Percentiles rank a stretch among this genome's conserved stretches.
Evolutionary conservation across 2,797 vertebrate species (phyloP).

Genomic region (Sebastes minor): DNA sequence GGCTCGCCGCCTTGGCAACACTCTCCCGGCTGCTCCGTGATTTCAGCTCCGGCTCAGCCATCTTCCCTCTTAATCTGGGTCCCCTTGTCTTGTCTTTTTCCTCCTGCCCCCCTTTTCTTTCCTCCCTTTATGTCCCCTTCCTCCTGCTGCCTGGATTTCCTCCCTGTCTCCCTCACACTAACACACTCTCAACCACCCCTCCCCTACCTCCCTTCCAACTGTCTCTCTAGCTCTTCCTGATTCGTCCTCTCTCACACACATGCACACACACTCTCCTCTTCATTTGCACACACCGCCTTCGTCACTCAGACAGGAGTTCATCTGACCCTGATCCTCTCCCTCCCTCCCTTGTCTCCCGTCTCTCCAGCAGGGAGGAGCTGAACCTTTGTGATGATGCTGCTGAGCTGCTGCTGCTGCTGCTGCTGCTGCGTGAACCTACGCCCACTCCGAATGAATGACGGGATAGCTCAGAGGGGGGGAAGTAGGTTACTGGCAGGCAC

Average conservation of each 20-base stretch:
- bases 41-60: slow-evolving; percentile 83
- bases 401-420: slow-evolving; percentile 46
- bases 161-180: slow-evolving; percentile 14
- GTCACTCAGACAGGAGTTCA: slow-evolving; percentile 57
- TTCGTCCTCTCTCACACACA: slow-evolving; percentile 41
- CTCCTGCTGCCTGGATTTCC: slow-evolving; percentile 43
- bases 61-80: slow-evolving; percentile 61
- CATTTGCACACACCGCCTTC: slow-evolving; percentile 46
- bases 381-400: slow-evolving; percentile 65
- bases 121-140: slow-evolving; percentile 48
- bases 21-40: slow-evolving; percentile 78
- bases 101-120: slow-evolving; percentile 32
- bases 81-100: slow-evolving; percentile 44
- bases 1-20: slow-evolving; percentile 71
- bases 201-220: neutral
- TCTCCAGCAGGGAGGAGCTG: slow-evolving; percentile 64
- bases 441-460: slow-evolving; percentile 57
- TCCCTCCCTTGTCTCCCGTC: slow-evolving; percentile 15
- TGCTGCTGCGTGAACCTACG: slow-evolving; percentile 50
- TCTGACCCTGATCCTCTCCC: slow-evolving; percentile 64
- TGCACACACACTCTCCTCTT: slow-evolving; percentile 30
- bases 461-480: slow-evolving; percentile 35
- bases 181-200: neutral
- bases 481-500: slow-evolving; percentile 55
- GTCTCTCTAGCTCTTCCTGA: slow-evolving; percentile 31